Evolutionary conservation across 2,113 vertebrate species (phyloP).

Genomic region (Chionodraco myersi): DNA sequence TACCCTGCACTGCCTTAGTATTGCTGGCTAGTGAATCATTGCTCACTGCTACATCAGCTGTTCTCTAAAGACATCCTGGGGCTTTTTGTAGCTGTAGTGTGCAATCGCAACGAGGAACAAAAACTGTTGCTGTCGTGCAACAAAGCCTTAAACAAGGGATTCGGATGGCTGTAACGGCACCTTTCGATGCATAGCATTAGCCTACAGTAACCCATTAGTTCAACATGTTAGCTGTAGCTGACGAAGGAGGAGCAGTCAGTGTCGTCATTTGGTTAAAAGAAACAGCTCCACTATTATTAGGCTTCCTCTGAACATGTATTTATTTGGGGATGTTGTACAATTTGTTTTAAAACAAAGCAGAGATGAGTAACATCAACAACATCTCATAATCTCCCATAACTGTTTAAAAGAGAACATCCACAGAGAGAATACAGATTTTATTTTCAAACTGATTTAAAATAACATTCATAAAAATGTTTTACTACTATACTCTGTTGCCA

Average conservation of each 20-base stretch:
- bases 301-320: neutral
- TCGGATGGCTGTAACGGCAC: neutral
- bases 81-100: constrained; percentile 8
- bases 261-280: constrained; percentile 36
- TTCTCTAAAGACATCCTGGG: constrained; percentile 10
- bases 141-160: neutral
- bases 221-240: constrained; percentile 4
- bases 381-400: no score
- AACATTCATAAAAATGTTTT: no score
- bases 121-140: neutral
- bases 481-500: no score
- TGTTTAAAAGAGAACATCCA: no score
- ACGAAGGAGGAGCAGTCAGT: constrained; percentile 11
- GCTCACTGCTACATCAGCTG: constrained; percentile 26
- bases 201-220: constrained; percentile 11
- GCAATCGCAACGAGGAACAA: neutral
- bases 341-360: no score
- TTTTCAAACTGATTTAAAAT: no score
- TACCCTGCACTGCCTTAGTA: constrained; percentile 24
- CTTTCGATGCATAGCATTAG: constrained; percentile 20
- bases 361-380: no score
- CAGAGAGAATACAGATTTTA: no score
- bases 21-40: constrained; percentile 25
- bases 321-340: neutral
- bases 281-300: constrained; percentile 2